phyloP scores from a whole-genome alignment of 2,888 invertebrate species.

The Nomada ferruginata region DNA sequence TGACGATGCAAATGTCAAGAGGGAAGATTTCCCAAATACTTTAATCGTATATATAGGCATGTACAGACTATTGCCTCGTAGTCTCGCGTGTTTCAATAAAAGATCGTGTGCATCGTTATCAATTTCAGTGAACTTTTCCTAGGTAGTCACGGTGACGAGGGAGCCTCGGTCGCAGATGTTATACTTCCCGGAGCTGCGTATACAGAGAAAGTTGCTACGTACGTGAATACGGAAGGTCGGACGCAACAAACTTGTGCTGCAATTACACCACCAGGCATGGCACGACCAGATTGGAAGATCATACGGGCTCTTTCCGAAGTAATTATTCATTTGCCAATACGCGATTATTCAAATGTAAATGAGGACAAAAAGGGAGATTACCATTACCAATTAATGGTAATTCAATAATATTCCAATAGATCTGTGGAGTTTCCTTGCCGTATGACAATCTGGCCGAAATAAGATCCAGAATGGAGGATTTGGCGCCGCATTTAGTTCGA shows the following conservation, averaged over 20 bases:
- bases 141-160: conserved; percentile 98
- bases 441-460: conserved; percentile 95
- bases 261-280: conserved; percentile 95
- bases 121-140: conserved; percentile 12
- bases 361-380: background rate
- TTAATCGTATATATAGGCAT: conserved; percentile 95
- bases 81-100: background rate
- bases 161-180: conserved; percentile 96
- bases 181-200: conserved; percentile 98
- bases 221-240: conserved; percentile 98
- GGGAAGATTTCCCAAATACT: conserved; percentile 91
- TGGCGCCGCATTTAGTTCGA: conserved; percentile 95
- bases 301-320: conserved; percentile 98
- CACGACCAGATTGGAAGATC: conserved; percentile 99
- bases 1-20: conserved; percentile 92
- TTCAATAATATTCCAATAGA: conserved; percentile 79
- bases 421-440: conserved; percentile 89
- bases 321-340: conserved; percentile 30
- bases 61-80: background rate
- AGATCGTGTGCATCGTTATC: background rate
- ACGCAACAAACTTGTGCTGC: conserved; percentile 95
- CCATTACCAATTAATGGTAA: background rate
- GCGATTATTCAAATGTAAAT: background rate
- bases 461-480: conserved; percentile 91
- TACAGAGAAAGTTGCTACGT: conserved; percentile 99